Evolutionary conservation across 64 coral and sea anemone genomes (phyloP).

Genomic region (Montipora efflorescens): DNA sequence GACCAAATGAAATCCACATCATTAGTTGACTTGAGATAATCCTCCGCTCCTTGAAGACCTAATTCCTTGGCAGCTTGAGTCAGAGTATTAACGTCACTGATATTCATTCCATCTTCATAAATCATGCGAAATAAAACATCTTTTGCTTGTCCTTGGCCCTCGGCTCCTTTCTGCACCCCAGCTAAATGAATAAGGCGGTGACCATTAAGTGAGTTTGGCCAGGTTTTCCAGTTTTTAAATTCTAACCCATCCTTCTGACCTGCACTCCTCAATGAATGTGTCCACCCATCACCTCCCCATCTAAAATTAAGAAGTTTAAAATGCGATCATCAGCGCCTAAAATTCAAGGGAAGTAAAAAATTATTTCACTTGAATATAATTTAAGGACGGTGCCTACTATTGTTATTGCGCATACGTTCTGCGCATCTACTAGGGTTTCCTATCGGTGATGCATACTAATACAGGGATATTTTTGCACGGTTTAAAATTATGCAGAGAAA

Average conservation of each 20-base stretch:
- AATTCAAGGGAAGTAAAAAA: too few species aligned
- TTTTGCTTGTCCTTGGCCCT: conserved; percentile 77
- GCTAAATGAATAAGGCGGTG: conserved; percentile 84
- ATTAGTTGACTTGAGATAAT: conserved; percentile 74
- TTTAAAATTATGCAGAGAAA: too few species aligned
- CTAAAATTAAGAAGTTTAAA: background rate
- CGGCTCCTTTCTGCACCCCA: conserved; percentile 64
- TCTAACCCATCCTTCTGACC: conserved; percentile 75
- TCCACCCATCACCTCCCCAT: conserved; percentile 92
- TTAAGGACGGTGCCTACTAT: too few species aligned
- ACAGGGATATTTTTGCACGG: too few species aligned
- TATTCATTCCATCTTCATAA: conserved; percentile 92
- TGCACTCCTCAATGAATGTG: conserved; percentile 66
- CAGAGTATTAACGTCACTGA: conserved; percentile 75
- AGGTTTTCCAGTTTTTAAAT: conserved; percentile 87
- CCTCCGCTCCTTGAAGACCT: conserved; percentile 53
- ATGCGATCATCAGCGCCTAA: too few species aligned
- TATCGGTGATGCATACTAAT: too few species aligned
- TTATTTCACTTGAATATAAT: too few species aligned
- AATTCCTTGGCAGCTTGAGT: conserved; percentile 77
- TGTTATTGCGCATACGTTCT: too few species aligned
- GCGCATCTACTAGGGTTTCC: too few species aligned
- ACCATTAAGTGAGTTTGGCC: conserved; percentile 85
- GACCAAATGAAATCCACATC: conserved; percentile 75
- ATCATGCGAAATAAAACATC: conserved; percentile 87